Evolutionary conservation across 2,888 invertebrate species (phyloP).

Genomic region (Orchesella flavescens): DNA sequence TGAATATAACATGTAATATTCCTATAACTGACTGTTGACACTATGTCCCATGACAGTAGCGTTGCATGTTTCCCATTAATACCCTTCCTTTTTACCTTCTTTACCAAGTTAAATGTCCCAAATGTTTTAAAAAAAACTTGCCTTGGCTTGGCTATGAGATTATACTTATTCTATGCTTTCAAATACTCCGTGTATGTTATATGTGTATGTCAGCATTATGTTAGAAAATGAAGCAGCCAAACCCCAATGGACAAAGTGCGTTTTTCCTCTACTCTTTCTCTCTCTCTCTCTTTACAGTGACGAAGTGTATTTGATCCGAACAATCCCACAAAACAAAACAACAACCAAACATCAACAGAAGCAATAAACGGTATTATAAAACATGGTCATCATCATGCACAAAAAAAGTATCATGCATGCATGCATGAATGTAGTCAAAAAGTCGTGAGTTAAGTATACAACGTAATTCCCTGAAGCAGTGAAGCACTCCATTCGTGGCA

Average conservation of each 20-base stretch:
- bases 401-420: conserved; percentile 1
- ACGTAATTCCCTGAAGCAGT: conserved; percentile 6
- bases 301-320: conserved; percentile 8
- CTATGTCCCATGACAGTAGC: conserved; percentile 60
- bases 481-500: background rate
- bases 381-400: conserved; percentile 5
- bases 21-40: conserved; percentile 60
- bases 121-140: conserved; percentile 41
- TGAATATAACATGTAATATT: conserved; percentile 33
- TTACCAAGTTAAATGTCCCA: conserved; percentile 54
- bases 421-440: background rate
- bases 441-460: background rate
- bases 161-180: no score
- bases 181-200: background rate
- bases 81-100: conserved; percentile 39
- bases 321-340: conserved; percentile 9
- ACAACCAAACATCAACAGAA: conserved; percentile 7
- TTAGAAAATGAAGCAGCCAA: background rate
- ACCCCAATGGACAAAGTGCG: background rate
- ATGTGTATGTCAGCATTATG: background rate
- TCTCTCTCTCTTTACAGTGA: background rate
- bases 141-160: conserved; percentile 27
- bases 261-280: conserved; percentile 4
- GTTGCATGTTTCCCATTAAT: conserved; percentile 57
- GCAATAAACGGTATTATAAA: background rate